phyloP scores from a whole-genome alignment of 2,888 invertebrate species.

The Lasioglossum pauxillum region DNA sequence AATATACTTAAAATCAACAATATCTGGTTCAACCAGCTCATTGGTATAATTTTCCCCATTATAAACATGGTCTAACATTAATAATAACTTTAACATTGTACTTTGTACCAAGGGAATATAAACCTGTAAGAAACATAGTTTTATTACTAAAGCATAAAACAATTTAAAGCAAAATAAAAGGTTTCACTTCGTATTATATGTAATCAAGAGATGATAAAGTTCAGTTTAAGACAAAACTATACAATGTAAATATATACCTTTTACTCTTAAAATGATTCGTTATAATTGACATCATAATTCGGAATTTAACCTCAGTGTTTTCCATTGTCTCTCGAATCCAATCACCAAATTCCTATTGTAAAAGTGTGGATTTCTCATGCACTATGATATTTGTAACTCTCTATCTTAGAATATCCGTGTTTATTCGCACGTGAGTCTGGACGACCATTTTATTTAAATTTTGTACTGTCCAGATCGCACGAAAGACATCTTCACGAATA shows the following conservation, averaged over 20 bases:
- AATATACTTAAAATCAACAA: slow-evolving; percentile 69
- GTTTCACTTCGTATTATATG: neutral
- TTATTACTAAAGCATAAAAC: slow-evolving; percentile 6
- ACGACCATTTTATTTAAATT: slow-evolving; percentile 25
- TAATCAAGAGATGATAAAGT: neutral
- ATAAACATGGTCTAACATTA: slow-evolving; percentile 32
- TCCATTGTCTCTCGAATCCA: slow-evolving; percentile 3
- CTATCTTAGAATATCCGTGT: neutral
- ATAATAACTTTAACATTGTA: slow-evolving; percentile 39
- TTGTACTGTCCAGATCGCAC: neutral
- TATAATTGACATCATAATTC: slow-evolving; percentile 40
- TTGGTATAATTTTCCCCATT: slow-evolving; percentile 72
- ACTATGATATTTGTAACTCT: slow-evolving; percentile 8
- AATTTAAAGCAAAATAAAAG: neutral
- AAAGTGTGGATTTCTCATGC: neutral
- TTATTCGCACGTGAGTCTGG: slow-evolving; percentile 11
- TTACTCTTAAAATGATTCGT: slow-evolving; percentile 16
- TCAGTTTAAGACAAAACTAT: neutral
- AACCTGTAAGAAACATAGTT: slow-evolving; percentile 45
- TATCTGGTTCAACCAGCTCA: slow-evolving; percentile 79
- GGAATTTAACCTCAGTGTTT: slow-evolving; percentile 50
- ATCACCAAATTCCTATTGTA: slow-evolving; percentile 17
- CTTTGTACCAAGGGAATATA: slow-evolving; percentile 49
- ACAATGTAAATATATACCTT: slow-evolving; percentile 23
- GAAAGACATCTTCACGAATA: slow-evolving; percentile 24